Evolutionary conservation across 1,140 invertebrate species (phyloP).

Genomic region (Cydia pomonella): DNA sequence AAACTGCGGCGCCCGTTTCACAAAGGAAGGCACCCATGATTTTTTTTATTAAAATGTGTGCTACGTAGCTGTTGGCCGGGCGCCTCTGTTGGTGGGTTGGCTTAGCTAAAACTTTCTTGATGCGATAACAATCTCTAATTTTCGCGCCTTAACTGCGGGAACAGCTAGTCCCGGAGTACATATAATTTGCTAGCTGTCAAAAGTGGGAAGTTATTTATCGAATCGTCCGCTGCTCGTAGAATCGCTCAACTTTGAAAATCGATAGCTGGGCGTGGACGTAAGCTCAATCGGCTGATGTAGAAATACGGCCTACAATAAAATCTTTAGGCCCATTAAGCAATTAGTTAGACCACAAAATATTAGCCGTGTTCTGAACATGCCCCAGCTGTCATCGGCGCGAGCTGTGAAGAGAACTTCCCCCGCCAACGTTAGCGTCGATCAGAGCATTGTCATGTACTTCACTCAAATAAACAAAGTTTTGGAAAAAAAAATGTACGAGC

Average conservation of each 20-base stretch:
- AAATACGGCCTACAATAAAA: no score
- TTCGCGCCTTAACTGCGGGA: neutral
- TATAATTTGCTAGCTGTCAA: conserved; percentile 12
- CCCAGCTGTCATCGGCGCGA: no score
- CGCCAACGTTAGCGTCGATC: no score
- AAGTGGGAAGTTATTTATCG: neutral
- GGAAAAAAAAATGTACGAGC: no score
- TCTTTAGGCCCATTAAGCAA: no score
- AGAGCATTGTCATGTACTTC: no score
- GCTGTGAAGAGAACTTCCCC: no score
- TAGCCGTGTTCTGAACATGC: no score
- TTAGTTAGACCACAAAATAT: no score
- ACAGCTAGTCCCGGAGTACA: neutral
- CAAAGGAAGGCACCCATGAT: neutral
- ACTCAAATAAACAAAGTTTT: no score
- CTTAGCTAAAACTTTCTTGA: neutral
- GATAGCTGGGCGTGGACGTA: neutral
- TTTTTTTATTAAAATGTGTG: neutral
- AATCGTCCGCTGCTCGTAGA: neutral
- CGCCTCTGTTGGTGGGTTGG: neutral
- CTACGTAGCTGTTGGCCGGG: neutral
- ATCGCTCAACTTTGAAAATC: conserved; percentile 6
- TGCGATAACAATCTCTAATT: conserved; percentile 17
- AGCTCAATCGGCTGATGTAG: neutral
- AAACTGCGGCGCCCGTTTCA: neutral